Conservation (phyloP, 1,140 invertebrate species). For the Drosophila bifasciata region DNA sequence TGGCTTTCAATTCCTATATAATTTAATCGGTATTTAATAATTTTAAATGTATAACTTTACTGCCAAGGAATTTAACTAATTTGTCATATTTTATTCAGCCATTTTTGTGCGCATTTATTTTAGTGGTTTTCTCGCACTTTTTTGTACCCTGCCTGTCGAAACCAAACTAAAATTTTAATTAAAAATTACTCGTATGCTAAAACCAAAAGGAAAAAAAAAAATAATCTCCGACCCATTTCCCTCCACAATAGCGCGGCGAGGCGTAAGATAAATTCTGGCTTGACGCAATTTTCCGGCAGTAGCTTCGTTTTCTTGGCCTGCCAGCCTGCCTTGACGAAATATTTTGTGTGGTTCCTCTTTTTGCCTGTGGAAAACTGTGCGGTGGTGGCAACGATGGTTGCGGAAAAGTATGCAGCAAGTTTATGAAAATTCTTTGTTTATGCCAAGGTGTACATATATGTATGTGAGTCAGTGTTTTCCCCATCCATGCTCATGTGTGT, state of each 20-base stretch:
- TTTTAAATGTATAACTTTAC: too few relatives aligned
- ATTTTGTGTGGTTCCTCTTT: conserved; percentile 61
- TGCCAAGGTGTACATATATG: conserved; percentile 56
- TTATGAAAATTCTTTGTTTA: conserved; percentile 78
- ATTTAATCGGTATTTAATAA: too few relatives aligned
- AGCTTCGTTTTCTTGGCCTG: not conserved
- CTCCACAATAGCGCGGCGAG: not conserved
- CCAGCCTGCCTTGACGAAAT: conserved; percentile 63
- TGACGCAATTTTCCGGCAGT: conserved; percentile 57
- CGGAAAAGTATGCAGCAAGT: conserved; percentile 68
- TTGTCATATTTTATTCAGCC: too few relatives aligned
- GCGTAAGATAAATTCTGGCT: conserved; percentile 67
- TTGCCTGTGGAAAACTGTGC: conserved; percentile 15
- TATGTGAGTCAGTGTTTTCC: not conserved
- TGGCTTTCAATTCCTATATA: not conserved
- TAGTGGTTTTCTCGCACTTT: conserved; percentile 34
- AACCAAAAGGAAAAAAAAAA: conserved; percentile 14
- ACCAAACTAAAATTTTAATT: conserved; percentile 67
- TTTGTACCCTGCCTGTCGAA: conserved; percentile 17
- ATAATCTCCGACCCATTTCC: conserved; percentile 30
- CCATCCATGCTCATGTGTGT: not conserved
- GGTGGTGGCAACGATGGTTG: conserved; percentile 16
- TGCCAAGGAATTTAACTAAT: too few relatives aligned
- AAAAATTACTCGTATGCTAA: conserved; percentile 71
- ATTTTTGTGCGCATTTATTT: conserved; percentile 15